phyloP scores from a whole-genome alignment of 2,797 vertebrate species.

The Mus spretus region DNA sequence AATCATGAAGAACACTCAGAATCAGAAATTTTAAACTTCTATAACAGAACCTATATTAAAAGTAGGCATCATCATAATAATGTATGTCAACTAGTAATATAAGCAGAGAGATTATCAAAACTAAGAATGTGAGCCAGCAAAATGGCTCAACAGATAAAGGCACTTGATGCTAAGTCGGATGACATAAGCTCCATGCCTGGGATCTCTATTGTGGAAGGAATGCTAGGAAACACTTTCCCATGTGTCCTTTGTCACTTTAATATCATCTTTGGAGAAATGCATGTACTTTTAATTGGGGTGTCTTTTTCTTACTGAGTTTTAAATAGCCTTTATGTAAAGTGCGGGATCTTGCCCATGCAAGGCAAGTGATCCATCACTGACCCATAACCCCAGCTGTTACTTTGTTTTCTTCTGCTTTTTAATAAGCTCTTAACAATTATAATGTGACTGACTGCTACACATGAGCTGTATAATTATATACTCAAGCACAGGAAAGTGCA shows the following conservation, averaged over 20 bases:
- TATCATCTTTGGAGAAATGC: slow-evolving; percentile 8
- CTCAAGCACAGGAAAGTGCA: neutral
- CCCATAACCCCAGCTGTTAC: neutral
- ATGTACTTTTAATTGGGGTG: neutral
- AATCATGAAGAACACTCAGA: slow-evolving; percentile 8
- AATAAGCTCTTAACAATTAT: neutral
- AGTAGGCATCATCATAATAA: neutral
- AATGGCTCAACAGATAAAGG: neutral
- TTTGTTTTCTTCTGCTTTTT: neutral
- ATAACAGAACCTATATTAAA: slow-evolving; percentile 3
- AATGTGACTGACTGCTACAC: neutral
- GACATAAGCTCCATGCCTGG: neutral
- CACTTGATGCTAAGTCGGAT: neutral
- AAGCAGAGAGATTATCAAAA: slow-evolving; percentile 42
- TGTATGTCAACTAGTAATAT: neutral
- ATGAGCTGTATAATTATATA: neutral
- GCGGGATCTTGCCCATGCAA: neutral
- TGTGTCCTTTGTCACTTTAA: neutral
- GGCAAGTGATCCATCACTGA: neutral
- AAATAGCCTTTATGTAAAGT: neutral
- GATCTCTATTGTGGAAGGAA: neutral
- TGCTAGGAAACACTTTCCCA: neutral
- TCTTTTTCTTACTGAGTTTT: slow-evolving; percentile 5
- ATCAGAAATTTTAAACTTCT: slow-evolving; percentile 12
- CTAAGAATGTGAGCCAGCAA: neutral